Base-by-base conservation (phyloP, 2,113 vertebrate species). In the Dipodomys merriami region DNA sequence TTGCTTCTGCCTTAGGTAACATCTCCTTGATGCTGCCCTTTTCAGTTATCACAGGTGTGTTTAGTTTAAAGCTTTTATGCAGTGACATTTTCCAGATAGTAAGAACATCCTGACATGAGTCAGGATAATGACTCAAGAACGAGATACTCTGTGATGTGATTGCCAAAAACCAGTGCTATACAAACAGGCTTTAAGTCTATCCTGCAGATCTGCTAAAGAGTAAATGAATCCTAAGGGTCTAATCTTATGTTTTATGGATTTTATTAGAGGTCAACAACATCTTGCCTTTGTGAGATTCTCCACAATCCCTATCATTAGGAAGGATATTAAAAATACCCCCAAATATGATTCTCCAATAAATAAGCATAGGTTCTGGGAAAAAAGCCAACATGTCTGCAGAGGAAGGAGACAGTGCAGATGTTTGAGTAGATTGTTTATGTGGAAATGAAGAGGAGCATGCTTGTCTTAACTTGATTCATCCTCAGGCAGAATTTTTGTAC, bases 61-160 rank as follows among this genome's bases (percentile, higher is more conserved):
- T 90, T 88, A 65, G 44, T 80, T 87, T 53, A 82, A 62, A 72
- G 76, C 49, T 74, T 78, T 93, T 69, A 35, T 19, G 19, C 22
- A 0, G 2, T n/a, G 18, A 91, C 86, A 71, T 83, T 93, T 93
- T 44, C 76, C 91, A 91, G 87, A 35, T 12, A n/a, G n/a, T 90
- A 39, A 93, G 35, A 93, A 60, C 60, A 76, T 89, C 86, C 65
- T 65, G 67, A 71, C 15, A 1, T 29, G 29, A 74, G 23, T 44
- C 39, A 39, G 39, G 39, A 39, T 39, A 39, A 39, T 39, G 39
- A 39, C 39, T 39, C 39, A 72, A 73, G 91, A 60, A 82, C 49
- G 18, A 77, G 30, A 57, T 53, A 57, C 15, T 30, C 2, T 22
- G n/a, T 44, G 64, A 93, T 1, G 8, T 25, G 3, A 12, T 8